phyloP scores from a whole-genome alignment of 2,113 vertebrate genomes.

The Riparia riparia region DNA sequence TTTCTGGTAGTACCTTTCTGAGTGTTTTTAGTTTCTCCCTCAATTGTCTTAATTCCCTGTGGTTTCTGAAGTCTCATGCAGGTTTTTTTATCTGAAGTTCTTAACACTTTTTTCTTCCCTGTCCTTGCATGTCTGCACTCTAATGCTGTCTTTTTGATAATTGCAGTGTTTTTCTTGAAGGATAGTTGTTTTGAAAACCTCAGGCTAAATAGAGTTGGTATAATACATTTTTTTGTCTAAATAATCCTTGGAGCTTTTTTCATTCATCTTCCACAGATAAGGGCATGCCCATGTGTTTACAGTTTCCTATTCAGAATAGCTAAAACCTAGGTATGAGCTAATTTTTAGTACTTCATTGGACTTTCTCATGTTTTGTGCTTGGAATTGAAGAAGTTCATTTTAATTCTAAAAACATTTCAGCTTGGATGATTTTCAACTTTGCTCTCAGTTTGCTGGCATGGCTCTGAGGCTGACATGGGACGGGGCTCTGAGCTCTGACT shows the following conservation, averaged over 20 bases:
- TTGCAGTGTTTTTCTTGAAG: background rate
- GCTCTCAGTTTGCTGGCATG: background rate
- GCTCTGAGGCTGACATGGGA: background rate
- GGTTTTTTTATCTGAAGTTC: background rate
- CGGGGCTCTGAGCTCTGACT: background rate
- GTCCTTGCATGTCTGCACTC: background rate
- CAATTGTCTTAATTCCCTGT: background rate
- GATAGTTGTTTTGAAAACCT: background rate
- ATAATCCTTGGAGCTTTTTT: background rate
- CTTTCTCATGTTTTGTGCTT: background rate
- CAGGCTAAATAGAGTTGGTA: background rate
- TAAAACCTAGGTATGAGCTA: background rate
- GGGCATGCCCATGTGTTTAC: background rate
- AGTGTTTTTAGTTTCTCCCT: background rate
- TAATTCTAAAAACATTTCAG: background rate
- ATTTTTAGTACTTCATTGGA: background rate
- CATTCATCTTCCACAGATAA: rapidly evolving
- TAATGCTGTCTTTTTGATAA: background rate
- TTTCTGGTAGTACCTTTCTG: background rate
- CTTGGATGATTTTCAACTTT: background rate
- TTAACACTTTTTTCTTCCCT: background rate
- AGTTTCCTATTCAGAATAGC: background rate
- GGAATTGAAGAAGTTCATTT: background rate
- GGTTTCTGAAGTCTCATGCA: background rate
- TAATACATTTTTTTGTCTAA: background rate